A percentile compares a stretch with the other conserved stretches of the same genome.
Conservation (phyloP, 1,140 invertebrate genomes). For the Nasonia longicornis region DNA sequence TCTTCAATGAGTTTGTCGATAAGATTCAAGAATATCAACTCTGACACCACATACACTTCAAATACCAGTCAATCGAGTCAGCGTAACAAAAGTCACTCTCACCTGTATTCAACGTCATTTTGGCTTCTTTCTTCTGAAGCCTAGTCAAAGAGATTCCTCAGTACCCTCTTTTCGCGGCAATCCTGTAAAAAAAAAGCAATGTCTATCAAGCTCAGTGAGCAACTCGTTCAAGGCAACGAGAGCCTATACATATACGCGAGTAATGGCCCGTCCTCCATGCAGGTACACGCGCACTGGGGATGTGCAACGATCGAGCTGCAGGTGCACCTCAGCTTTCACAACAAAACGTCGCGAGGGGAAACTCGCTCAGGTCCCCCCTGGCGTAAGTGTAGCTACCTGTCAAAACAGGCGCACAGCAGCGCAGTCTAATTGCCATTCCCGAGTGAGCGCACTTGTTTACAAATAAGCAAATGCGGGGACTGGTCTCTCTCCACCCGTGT, state of each 20-base stretch:
- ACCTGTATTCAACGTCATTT: constrained; percentile 62
- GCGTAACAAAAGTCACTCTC: constrained; percentile 9
- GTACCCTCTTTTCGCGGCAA: constrained; percentile 11
- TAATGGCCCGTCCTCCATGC: too few relatives aligned
- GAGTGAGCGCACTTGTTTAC: constrained; percentile 6
- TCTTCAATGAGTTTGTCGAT: too few relatives aligned
- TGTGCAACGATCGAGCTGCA: neutral
- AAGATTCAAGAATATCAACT: too few relatives aligned
- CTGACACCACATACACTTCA: too few relatives aligned
- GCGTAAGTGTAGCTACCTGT: neutral
- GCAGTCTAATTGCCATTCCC: neutral
- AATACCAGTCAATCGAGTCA: too few relatives aligned
- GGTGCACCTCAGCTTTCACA: neutral
- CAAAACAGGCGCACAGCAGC: neutral
- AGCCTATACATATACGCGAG: too few relatives aligned
- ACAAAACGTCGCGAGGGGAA: too few relatives aligned
- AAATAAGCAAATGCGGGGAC: constrained; percentile 13
- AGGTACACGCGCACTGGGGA: too few relatives aligned
- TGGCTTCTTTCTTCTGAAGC: constrained; percentile 37
- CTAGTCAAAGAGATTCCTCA: constrained; percentile 37
- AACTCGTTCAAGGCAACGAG: neutral
- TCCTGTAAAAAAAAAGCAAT: constrained; percentile 16
- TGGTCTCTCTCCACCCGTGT: neutral
- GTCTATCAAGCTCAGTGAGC: neutral
- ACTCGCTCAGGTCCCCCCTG: neutral